Evolutionary conservation across 1,140 invertebrate genomes (phyloP).

Genomic region (Calliopsis andreniformis): DNA sequence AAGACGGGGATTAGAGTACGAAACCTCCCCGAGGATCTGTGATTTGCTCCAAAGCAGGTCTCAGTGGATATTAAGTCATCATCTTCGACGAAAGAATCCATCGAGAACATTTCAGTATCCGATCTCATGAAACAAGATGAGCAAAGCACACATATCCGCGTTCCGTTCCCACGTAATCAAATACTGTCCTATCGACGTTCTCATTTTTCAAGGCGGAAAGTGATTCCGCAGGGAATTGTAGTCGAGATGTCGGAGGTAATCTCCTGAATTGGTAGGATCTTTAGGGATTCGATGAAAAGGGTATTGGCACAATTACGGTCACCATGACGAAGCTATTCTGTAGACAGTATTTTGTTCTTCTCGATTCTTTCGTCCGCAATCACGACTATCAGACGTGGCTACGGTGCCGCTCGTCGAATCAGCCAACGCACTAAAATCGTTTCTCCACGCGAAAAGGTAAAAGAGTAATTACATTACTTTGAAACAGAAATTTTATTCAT

Average conservation of each 20-base stretch:
- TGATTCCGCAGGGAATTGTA: constrained; percentile 33
- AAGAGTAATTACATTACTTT: too few relatives aligned
- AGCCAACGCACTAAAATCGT: background rate
- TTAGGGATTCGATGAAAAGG: constrained; percentile 42
- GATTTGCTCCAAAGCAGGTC: background rate
- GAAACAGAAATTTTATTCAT: too few relatives aligned
- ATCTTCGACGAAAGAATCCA: constrained; percentile 14
- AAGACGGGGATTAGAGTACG: background rate
- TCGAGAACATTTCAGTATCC: background rate
- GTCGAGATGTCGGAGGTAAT: constrained; percentile 39
- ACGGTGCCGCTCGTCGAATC: background rate
- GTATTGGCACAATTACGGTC: constrained; percentile 41
- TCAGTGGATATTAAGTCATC: constrained; percentile 21
- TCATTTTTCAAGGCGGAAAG: constrained; percentile 35
- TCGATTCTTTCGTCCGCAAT: constrained; percentile 23
- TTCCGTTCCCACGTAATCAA: constrained; percentile 35
- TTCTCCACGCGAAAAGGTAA: too few relatives aligned
- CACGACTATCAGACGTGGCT: background rate
- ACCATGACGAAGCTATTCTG: constrained; percentile 40
- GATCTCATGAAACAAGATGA: constrained; percentile 20
- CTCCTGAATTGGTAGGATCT: constrained; percentile 41
- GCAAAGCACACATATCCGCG: background rate
- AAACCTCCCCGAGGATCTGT: background rate
- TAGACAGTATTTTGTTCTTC: constrained; percentile 11
- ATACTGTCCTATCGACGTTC: constrained; percentile 36